These are phyloP conservation scores for Atractosteus spatula DNA, from an alignment of 2,113 vertebrate species.

Conservation along the genomic window DNA sequence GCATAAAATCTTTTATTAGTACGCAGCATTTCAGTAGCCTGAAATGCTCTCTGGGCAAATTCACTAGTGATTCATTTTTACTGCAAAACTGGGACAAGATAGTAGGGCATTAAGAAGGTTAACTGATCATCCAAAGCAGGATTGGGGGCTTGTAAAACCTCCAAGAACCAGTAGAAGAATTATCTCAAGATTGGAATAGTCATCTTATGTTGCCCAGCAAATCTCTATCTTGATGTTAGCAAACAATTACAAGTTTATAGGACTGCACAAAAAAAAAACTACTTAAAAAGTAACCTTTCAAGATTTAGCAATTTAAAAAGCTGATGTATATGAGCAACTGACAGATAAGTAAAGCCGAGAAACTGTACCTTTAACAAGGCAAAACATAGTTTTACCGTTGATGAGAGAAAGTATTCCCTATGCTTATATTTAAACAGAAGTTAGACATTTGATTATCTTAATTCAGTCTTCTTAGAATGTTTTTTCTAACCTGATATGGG, in stretches of 20 bases:
- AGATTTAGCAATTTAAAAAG: constrained; percentile 8
- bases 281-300: neutral
- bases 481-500: too few species aligned
- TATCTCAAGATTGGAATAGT: neutral
- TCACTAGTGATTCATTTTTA: neutral
- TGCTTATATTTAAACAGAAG: too few species aligned
- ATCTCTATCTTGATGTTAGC: constrained; percentile 4
- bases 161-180: neutral
- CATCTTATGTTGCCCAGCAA: neutral
- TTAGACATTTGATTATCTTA: too few species aligned
- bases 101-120: neutral
- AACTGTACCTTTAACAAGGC: neutral
- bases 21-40: neutral
- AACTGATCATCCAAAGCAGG: neutral
- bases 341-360: neutral
- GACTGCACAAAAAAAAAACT: neutral
- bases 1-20: neutral
- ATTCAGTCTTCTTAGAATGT: too few species aligned
- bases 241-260: constrained; percentile 7
- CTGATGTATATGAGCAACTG: neutral
- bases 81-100: neutral
- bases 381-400: too few species aligned
- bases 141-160: neutral
- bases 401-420: too few species aligned
- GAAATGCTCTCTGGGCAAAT: neutral